Conservation (phyloP, 2,113 vertebrate genomes). For the Nibea albiflora region DNA sequence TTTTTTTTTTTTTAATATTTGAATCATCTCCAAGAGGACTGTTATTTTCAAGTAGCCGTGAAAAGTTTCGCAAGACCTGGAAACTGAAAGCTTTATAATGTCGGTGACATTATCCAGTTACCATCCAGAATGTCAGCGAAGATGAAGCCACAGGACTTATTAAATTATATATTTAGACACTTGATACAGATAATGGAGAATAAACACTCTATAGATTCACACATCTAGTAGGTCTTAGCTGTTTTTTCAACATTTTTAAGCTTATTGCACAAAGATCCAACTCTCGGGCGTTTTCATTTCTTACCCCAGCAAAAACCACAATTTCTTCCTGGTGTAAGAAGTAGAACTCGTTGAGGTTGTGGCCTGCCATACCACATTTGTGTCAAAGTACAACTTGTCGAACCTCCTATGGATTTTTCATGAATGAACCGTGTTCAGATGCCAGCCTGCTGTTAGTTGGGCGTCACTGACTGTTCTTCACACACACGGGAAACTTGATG, state of each 20-base stretch:
- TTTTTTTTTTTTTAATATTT: background rate
- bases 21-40: background rate
- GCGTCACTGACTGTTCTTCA: slow-evolving; percentile 46
- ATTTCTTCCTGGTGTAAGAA: slow-evolving; percentile 58
- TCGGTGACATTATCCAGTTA: background rate
- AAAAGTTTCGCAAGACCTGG: background rate
- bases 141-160: background rate
- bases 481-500: slow-evolving; percentile 53
- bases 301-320: slow-evolving; percentile 48
- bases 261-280: slow-evolving; percentile 33
- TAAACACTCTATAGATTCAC: slow-evolving; percentile 10
- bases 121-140: background rate
- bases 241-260: slow-evolving; percentile 23
- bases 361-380: slow-evolving; percentile 58
- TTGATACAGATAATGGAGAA: background rate
- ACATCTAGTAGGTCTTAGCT: background rate
- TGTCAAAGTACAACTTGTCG: slow-evolving; percentile 60
- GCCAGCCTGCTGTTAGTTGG: slow-evolving; percentile 62
- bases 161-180: background rate
- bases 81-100: background rate
- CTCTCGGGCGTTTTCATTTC: slow-evolving; percentile 55
- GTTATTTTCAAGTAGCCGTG: slow-evolving; percentile 14
- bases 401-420: slow-evolving; percentile 51
- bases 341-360: slow-evolving; percentile 57
- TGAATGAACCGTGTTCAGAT: slow-evolving; percentile 58